Evolutionary conservation across 30 jellyfish, hydroid and myxozoan species (phyloP).

Genomic region (Calvadosia cruxmelitensis): DNA sequence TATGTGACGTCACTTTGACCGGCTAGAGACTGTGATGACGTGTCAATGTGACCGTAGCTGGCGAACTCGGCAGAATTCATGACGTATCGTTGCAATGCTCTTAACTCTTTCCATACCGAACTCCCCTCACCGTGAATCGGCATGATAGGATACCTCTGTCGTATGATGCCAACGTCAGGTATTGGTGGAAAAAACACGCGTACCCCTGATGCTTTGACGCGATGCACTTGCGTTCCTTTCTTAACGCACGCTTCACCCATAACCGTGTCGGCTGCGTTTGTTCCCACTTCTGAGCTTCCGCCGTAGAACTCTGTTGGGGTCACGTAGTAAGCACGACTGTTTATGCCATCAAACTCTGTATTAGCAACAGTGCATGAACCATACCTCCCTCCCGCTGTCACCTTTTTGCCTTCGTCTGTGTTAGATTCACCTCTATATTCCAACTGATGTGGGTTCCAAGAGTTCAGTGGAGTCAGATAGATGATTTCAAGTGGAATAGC

Average conservation of each 20-base stretch:
- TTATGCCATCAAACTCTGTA: slow-evolving; percentile 5
- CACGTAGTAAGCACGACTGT: slow-evolving; percentile 11
- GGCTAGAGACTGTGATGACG: background rate
- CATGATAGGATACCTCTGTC: slow-evolving; percentile 31
- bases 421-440: slow-evolving; percentile 31
- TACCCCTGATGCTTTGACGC: slow-evolving; percentile 11
- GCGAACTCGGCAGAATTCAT: slow-evolving; percentile 27
- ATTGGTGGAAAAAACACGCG: slow-evolving; percentile 9
- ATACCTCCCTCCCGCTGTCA: slow-evolving; percentile 32
- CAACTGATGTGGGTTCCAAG: slow-evolving; percentile 15
- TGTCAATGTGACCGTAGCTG: background rate
- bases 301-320: slow-evolving; percentile 8
- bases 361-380: slow-evolving; percentile 42
- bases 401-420: slow-evolving; percentile 31
- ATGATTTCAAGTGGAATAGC: slow-evolving; percentile 27
- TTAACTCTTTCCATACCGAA: slow-evolving; percentile 12
- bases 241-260: slow-evolving; percentile 46
- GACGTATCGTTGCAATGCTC: slow-evolving; percentile 31
- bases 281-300: slow-evolving; percentile 4
- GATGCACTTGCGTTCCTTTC: background rate
- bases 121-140: slow-evolving; percentile 27
- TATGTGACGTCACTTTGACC: background rate
- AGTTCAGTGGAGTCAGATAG: slow-evolving; percentile 8
- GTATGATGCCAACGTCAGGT: slow-evolving; percentile 28
- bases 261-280: slow-evolving; percentile 17